Evolutionary conservation across 2,888 invertebrate species (phyloP).

Genomic region (Eumacrocentrus americanus): DNA sequence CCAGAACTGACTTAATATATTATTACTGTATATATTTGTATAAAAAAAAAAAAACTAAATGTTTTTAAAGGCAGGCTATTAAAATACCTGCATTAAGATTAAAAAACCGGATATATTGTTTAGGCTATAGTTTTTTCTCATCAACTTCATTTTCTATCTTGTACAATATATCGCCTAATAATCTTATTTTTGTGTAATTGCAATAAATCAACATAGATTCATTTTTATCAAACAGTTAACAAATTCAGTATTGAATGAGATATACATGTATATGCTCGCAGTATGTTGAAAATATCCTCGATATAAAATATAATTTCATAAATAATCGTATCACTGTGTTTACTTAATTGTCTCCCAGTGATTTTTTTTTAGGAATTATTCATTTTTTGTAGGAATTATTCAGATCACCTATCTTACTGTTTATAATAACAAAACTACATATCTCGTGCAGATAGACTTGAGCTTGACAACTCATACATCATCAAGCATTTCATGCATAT

Average conservation of each 20-base stretch:
- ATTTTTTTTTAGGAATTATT: no score
- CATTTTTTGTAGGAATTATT: no score
- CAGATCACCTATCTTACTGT: no score
- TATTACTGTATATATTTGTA: slow-evolving; percentile 54
- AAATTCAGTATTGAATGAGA: slow-evolving; percentile 35
- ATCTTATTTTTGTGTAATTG: not conserved
- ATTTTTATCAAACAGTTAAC: not conserved
- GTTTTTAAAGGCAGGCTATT: not conserved
- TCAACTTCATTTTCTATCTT: slow-evolving; percentile 5
- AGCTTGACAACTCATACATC: no score
- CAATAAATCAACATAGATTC: not conserved
- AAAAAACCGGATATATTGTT: slow-evolving; percentile 4
- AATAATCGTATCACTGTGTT: slow-evolving; percentile 24
- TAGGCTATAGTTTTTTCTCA: slow-evolving; percentile 3
- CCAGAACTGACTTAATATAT: slow-evolving; percentile 51
- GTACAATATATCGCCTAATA: not conserved
- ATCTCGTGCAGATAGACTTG: no score
- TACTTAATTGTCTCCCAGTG: not conserved
- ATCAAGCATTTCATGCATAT: no score
- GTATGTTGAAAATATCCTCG: slow-evolving; percentile 27
- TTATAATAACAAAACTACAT: no score
- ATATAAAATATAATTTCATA: slow-evolving; percentile 37
- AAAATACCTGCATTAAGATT: slow-evolving; percentile 15
- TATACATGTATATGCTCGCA: slow-evolving; percentile 28
- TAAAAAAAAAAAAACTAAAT: slow-evolving; percentile 45